Percentiles rank a stretch among this genome's conserved stretches.
Evolutionary conservation across 2,797 vertebrate species (phyloP).

Genomic region (Macropus fuliginosus): DNA sequence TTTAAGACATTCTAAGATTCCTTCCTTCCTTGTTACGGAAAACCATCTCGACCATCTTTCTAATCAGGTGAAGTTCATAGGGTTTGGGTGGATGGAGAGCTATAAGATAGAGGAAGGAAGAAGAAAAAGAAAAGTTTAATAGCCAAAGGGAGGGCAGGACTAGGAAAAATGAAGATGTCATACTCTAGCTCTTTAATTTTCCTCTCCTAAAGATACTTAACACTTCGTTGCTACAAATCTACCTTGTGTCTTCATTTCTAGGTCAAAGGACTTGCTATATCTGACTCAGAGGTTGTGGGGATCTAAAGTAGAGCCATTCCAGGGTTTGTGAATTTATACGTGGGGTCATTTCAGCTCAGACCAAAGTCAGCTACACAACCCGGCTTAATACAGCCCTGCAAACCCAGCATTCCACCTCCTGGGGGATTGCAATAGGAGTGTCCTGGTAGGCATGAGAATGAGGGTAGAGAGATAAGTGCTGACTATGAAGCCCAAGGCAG

Average conservation of each 20-base stretch:
- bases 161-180: background rate
- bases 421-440: background rate
- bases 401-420: background rate
- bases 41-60: background rate
- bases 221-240: background rate
- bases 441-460: background rate
- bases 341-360: background rate
- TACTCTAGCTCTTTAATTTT: background rate
- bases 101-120: background rate
- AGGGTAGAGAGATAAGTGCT: background rate
- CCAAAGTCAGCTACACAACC: background rate
- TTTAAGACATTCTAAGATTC: background rate
- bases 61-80: too few species aligned
- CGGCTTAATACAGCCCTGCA: background rate
- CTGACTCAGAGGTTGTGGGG: too few species aligned
- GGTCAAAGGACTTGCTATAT: too few species aligned
- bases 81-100: too few species aligned
- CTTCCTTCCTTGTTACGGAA: background rate
- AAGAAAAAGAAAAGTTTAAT: background rate
- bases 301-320: background rate
- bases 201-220: background rate
- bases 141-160: too few species aligned
- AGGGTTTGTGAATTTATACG: background rate
- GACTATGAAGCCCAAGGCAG: background rate
- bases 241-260: too few species aligned